Conservation (phyloP, 2,113 vertebrate species). For the Elaphurus davidianus region DNA sequence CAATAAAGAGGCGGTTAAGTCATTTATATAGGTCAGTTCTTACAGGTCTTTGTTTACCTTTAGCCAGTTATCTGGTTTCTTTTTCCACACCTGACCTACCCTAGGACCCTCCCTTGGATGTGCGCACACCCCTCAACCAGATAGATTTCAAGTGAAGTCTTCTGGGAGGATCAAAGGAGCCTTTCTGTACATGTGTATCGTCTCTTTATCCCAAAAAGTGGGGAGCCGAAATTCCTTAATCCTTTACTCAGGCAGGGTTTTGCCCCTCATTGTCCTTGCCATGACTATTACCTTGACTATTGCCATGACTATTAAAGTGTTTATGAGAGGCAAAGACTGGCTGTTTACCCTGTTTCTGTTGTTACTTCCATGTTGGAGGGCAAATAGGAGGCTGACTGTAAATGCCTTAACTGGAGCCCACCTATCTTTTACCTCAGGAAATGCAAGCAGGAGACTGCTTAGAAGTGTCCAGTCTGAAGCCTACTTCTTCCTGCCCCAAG, state of each 20-base stretch:
- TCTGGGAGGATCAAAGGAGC: not conserved
- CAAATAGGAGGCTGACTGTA: not conserved
- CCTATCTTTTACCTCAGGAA: not conserved
- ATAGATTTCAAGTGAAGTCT: not conserved
- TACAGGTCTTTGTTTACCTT: not conserved
- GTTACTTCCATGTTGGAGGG: not conserved
- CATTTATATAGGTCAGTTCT: not conserved
- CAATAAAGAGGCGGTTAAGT: not conserved
- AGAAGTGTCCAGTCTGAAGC: not conserved
- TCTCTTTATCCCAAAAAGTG: not conserved
- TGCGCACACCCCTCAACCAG: not conserved
- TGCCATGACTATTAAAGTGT: not conserved
- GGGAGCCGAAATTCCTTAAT: not conserved
- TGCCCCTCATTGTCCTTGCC: not conserved
- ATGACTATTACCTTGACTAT: not conserved
- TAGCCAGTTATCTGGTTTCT: not conserved
- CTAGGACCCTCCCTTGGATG: not conserved
- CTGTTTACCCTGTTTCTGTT: not conserved
- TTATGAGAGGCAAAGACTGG: not conserved
- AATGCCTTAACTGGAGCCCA: not conserved
- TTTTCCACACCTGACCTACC: not conserved
- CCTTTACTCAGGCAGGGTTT: not conserved
- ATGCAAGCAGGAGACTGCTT: not conserved
- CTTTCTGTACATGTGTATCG: not conserved
- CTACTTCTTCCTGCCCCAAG: not conserved